Evolutionary conservation across 2,113 vertebrate species (phyloP), one percentile per base, ranked within the genome.

Genomic region (Alces alces): DNA sequence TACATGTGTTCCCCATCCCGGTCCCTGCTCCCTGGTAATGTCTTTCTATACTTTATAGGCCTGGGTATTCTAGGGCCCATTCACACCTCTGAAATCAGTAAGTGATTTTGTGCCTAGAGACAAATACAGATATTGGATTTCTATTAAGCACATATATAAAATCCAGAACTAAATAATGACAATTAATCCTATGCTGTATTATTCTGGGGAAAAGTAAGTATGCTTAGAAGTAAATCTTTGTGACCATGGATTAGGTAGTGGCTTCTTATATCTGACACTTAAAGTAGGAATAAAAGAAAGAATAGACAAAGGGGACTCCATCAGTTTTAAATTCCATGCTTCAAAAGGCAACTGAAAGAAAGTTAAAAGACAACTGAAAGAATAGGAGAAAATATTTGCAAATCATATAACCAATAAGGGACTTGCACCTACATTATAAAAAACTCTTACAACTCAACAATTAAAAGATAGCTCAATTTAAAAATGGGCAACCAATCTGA

Each of bases 231-330:
- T 57, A 93, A 86, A 96, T 91, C 16, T 94, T 95, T 55, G 45
- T 58, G 39, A 64, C 14, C 10, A 45, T 80, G 36, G 14, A 93
- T 86, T 91, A 96, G 6, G 27, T 50, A 90, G 58, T 23, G 1
- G 6, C 61, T 73, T 92, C 60, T 89, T 47, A 50, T 60, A 50
- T 43, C 70, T 50, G 14, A 78, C 14, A 89, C 17, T 47, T 83
- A 94, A 96, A 83, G 12, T 43, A 93, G 15, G 92, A 90, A 47
- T 70, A 90, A 96, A 92, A 92, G 27, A 58, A 93, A 90, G 55
- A 90, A 84, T 1, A 93, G 39, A 92, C 25, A 85, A 57, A 91
- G n/a, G 15, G 10, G 10, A 84, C 47, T 84, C 86, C 13, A 54
- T 52, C 66, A 87, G 91, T 66, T 39, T 86, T 70, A 91, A 95